Evolutionary conservation across 2,888 invertebrate species (phyloP).

Genomic region (Cyclophora punctaria): DNA sequence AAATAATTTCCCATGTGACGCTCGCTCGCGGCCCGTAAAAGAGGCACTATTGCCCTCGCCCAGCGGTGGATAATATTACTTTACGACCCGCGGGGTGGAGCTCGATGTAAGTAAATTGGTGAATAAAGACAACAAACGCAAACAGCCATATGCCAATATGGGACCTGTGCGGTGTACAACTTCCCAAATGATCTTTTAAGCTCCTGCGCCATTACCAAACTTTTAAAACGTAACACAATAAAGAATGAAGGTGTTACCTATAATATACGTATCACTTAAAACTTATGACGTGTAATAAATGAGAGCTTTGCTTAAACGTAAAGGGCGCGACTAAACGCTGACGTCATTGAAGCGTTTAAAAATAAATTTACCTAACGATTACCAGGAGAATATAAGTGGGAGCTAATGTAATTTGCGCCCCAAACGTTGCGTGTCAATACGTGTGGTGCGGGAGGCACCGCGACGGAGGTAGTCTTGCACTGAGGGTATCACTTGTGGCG

Average conservation of each 20-base stretch:
- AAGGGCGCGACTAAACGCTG: too few relatives aligned
- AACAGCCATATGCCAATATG: constrained; percentile 13
- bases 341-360: too few relatives aligned
- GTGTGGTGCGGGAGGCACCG: background rate
- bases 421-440: constrained; percentile 10
- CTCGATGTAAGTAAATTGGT: constrained; percentile 71
- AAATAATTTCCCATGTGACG: constrained; percentile 76
- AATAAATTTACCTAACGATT: too few relatives aligned
- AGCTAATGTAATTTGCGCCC: background rate
- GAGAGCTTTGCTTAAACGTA: too few relatives aligned
- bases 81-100: constrained; percentile 66
- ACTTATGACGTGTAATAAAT: too few relatives aligned
- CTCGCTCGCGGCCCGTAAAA: constrained; percentile 72
- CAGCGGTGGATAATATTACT: constrained; percentile 72
- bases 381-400: too few relatives aligned
- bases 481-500: constrained; percentile 29
- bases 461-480: background rate
- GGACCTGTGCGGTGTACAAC: constrained; percentile 3
- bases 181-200: too few relatives aligned
- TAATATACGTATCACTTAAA: too few relatives aligned
- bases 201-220: too few relatives aligned
- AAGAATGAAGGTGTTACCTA: too few relatives aligned
- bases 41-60: constrained; percentile 72
- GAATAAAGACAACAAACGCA: constrained; percentile 64
- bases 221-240: too few relatives aligned